A percentile compares a stretch with the other conserved stretches of the same genome.
Conservation (phyloP, 2,888 invertebrate species). For the Aphidius colemani region DNA sequence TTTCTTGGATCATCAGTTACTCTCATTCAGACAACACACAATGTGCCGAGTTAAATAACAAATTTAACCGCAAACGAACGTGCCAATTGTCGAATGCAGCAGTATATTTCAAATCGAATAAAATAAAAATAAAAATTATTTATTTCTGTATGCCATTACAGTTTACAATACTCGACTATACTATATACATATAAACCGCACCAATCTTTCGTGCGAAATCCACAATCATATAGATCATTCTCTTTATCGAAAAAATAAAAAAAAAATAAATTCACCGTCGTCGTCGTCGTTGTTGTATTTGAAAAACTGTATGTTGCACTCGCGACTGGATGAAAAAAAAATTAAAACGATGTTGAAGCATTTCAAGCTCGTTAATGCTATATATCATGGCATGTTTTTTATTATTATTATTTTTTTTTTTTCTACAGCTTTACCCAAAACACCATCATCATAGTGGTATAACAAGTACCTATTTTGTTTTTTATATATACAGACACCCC, state of each 20-base stretch:
- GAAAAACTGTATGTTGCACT: not conserved
- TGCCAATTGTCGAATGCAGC: constrained; percentile 13
- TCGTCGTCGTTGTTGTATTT: constrained; percentile 7
- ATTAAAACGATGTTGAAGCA: not conserved
- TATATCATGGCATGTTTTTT: not conserved
- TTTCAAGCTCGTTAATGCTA: constrained; percentile 5
- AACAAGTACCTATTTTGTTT: no score
- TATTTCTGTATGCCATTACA: not conserved
- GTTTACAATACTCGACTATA: constrained; percentile 2
- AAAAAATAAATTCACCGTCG: not conserved
- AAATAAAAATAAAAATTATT: constrained; percentile 10
- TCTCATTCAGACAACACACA: constrained; percentile 5
- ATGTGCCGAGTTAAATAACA: constrained; percentile 12
- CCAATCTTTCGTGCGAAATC: constrained; percentile 17
- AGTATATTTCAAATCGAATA: constrained; percentile 6
- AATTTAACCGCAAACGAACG: constrained; percentile 20
- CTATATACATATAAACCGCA: constrained; percentile 7
- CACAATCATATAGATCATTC: constrained; percentile 18
- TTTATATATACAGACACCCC: not conserved
- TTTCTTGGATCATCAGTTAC: constrained; percentile 1
- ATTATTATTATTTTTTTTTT: constrained; percentile 25
- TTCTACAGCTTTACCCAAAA: constrained; percentile 15
- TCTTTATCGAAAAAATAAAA: not conserved
- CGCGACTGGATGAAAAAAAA: not conserved
- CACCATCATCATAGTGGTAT: not conserved